Evolutionary conservation across 2,113 vertebrate species (phyloP).

Genomic region (Cepphus grylle): DNA sequence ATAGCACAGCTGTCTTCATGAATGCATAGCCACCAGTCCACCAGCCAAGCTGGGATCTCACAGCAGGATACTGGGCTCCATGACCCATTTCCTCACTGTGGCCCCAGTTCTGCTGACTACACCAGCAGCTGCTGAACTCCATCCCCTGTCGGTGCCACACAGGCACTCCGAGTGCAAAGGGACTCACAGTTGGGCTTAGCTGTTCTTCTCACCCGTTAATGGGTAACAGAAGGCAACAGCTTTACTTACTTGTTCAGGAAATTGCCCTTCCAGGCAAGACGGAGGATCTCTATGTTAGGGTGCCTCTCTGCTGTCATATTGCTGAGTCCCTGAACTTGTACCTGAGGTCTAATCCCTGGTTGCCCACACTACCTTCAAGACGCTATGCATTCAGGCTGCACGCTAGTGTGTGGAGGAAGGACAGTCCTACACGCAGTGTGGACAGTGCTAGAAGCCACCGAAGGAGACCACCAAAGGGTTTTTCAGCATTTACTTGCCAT

Average conservation of each 20-base stretch:
- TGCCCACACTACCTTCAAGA: not conserved
- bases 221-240: not conserved
- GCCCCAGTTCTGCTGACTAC: not conserved
- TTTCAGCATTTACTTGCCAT: not conserved
- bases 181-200: not conserved
- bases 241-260: not conserved
- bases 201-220: not conserved
- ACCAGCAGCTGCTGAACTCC: not conserved
- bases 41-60: not conserved
- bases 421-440: not conserved
- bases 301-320: rapidly evolving
- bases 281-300: not conserved
- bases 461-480: not conserved
- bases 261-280: not conserved
- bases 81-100: not conserved
- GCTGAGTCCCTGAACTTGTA: not conserved
- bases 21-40: not conserved
- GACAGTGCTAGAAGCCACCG: not conserved
- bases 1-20: not conserved
- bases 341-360: not conserved
- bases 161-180: not conserved
- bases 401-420: not conserved
- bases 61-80: not conserved
- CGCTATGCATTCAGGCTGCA: not conserved
- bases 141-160: not conserved